These are phyloP conservation scores for Mantis religiosa DNA, from an alignment of 2,888 invertebrate genomes.

Conservation along the genomic window DNA sequence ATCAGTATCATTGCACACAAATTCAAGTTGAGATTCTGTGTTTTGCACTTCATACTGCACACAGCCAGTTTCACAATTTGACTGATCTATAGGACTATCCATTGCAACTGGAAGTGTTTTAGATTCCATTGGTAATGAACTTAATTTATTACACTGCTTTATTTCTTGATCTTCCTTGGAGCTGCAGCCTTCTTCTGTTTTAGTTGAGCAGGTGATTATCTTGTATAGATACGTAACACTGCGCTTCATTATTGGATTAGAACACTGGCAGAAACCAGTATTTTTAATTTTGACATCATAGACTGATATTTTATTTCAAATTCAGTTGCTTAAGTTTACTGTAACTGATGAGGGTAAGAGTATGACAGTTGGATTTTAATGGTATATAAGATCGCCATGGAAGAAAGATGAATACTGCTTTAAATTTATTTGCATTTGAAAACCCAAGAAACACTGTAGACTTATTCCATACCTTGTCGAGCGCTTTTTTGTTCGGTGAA, in stretches of 20 bases:
- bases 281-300: not conserved
- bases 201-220: not conserved
- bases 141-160: not conserved
- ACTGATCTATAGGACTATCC: not conserved
- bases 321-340: not conserved
- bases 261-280: not conserved
- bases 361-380: not conserved
- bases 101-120: not conserved
- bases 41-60: not conserved
- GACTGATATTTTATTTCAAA: not conserved
- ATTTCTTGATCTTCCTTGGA: not conserved
- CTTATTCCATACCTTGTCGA: too few species aligned
- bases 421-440: too few species aligned
- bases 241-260: not conserved
- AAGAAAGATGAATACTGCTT: too few species aligned
- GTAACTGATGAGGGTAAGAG: not conserved
- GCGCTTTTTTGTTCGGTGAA: too few species aligned
- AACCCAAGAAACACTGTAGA: too few species aligned
- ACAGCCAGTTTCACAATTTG: not conserved
- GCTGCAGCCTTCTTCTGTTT: not conserved
- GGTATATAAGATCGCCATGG: too few species aligned
- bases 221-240: not conserved
- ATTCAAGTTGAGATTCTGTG: not conserved
- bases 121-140: not conserved
- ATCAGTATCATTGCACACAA: not conserved